A percentile compares a stretch with the other conserved stretches of the same genome.
Evolutionary conservation across 2,797 vertebrate species (phyloP).

Genomic region (Apodemus agrarius): DNA sequence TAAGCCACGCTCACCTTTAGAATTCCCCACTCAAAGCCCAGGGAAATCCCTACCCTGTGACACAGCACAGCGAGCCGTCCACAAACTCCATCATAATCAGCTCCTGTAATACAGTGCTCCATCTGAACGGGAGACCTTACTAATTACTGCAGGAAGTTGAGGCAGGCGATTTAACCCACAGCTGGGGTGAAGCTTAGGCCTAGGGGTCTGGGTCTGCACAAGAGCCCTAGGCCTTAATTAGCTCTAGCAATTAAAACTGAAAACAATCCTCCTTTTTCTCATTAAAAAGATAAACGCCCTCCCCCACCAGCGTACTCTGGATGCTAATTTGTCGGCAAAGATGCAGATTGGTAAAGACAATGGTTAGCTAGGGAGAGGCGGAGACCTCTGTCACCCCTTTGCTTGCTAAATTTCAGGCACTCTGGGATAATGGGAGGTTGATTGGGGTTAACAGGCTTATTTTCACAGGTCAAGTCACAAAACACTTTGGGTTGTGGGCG

Average conservation of each 20-base stretch:
- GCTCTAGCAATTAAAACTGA: conserved; percentile 82
- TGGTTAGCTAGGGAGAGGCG: conserved; percentile 85
- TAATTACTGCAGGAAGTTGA: conserved; percentile 89
- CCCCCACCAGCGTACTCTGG: conserved; percentile 35
- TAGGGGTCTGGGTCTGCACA: conserved; percentile 59
- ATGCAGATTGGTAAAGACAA: conserved; percentile 88
- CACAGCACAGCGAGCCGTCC: conserved; percentile 76
- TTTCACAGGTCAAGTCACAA: conserved; percentile 89
- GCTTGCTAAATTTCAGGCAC: conserved; percentile 86
- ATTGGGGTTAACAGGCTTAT: conserved; percentile 92
- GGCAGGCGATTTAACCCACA: conserved; percentile 70
- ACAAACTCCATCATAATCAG: conserved; percentile 88
- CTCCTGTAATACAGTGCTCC: conserved; percentile 85
- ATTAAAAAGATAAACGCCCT: conserved; percentile 88
- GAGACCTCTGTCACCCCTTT: conserved; percentile 81
- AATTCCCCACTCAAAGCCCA: conserved; percentile 81
- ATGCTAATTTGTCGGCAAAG: conserved; percentile 78
- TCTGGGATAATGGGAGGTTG: conserved; percentile 91
- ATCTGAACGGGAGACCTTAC: conserved; percentile 82
- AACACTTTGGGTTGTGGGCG: conserved; percentile 84
- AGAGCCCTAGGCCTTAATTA: conserved; percentile 86
- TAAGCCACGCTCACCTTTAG: conserved; percentile 83
- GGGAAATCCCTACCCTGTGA: conserved; percentile 72
- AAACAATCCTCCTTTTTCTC: conserved; percentile 89
- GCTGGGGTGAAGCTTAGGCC: conserved; percentile 81